phyloP scores from a whole-genome alignment of 2,888 invertebrate genomes.

The Tachina lurida region DNA sequence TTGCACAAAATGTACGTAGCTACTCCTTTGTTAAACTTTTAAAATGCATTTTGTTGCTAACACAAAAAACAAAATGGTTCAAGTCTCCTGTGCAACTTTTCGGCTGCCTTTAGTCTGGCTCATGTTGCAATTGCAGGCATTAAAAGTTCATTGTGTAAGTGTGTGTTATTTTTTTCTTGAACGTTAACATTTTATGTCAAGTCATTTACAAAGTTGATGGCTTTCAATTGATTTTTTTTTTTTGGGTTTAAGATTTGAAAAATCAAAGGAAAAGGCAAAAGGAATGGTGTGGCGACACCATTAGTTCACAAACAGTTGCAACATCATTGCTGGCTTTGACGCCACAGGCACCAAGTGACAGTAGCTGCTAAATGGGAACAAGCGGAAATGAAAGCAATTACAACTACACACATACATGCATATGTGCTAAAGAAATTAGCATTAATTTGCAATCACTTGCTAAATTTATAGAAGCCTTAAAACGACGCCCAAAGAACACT shows the following conservation, averaged over 20 bases:
- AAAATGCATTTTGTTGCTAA: constrained; percentile 34
- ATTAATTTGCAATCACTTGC: background rate
- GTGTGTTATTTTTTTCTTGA: background rate
- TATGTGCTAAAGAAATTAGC: constrained; percentile 9
- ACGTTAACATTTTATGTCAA: constrained; percentile 59
- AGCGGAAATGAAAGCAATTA: constrained; percentile 21
- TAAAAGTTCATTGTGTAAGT: constrained; percentile 45
- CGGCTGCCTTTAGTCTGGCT: constrained; percentile 54
- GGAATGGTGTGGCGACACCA: constrained; percentile 6
- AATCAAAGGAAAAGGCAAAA: constrained; percentile 21
- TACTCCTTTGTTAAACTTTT: constrained; percentile 11
- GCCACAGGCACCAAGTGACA: background rate
- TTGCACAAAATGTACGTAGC: background rate
- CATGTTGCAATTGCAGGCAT: constrained; percentile 34
- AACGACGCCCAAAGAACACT: background rate
- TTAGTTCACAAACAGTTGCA: background rate
- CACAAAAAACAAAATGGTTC: background rate
- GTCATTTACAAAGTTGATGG: constrained; percentile 64
- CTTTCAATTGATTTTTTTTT: constrained; percentile 58
- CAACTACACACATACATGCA: background rate
- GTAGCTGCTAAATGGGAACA: background rate
- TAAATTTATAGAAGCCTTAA: background rate
- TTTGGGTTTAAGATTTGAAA: constrained; percentile 29
- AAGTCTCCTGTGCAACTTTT: constrained; percentile 39
- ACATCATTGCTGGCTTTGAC: background rate